Evolutionary conservation across 2,888 invertebrate species (phyloP).

Genomic region (Aromia moschata): DNA sequence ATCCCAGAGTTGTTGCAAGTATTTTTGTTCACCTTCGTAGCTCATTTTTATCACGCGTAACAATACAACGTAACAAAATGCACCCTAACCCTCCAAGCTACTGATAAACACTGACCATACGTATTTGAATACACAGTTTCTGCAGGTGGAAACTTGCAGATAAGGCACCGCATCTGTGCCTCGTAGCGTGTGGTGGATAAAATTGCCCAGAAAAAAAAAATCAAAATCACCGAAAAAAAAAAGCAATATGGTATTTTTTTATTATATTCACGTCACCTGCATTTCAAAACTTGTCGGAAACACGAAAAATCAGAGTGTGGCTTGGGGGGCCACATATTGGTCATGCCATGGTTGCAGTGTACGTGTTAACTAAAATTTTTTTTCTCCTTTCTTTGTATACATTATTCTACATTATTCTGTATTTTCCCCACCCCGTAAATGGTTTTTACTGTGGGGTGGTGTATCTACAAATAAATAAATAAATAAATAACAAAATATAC

Average conservation of each 20-base stretch:
- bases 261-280: conserved; percentile 1
- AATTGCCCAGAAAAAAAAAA: not conserved
- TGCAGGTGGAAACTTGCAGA: not conserved
- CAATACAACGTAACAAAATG: not conserved
- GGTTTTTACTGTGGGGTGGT: no score
- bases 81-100: conserved; percentile 1
- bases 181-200: not conserved
- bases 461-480: no score
- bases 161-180: conserved; percentile 1
- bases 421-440: no score
- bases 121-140: not conserved
- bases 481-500: no score
- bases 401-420: no score
- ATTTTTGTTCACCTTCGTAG: not conserved
- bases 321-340: not conserved
- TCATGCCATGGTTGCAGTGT: not conserved
- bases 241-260: conserved; percentile 1
- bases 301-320: conserved; percentile 3
- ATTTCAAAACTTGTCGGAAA: conserved; percentile 2
- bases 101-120: conserved; percentile 4
- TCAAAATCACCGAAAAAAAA: not conserved
- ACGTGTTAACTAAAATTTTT: no score
- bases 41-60: not conserved
- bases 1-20: conserved; percentile 4
- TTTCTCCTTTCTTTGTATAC: no score